A percentile compares a stretch with the other conserved stretches of the same genome.
Evolutionary conservation across 2,113 vertebrate species (phyloP).

Genomic region (Phylloscopus whistleri): DNA sequence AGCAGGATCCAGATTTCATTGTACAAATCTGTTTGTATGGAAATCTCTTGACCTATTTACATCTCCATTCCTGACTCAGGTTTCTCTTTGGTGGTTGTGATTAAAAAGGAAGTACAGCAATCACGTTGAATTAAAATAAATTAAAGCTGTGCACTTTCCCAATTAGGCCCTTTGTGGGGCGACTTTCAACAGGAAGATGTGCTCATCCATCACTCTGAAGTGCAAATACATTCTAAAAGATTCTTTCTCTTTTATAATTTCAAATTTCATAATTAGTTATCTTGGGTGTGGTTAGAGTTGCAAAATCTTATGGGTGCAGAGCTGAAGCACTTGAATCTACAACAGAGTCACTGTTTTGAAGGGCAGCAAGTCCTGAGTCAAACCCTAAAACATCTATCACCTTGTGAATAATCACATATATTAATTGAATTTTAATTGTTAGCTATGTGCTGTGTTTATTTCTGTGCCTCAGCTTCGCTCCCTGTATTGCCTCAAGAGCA

Average conservation of each 20-base stretch:
- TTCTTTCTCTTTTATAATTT: conserved; percentile 34
- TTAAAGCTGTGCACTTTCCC: conserved; percentile 45
- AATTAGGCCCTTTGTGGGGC: conserved; percentile 27
- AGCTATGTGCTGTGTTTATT: not conserved
- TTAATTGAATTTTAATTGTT: not conserved
- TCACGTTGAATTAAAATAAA: conserved; percentile 52
- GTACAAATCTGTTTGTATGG: not conserved
- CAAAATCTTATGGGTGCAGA: conserved; percentile 3
- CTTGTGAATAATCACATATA: not conserved
- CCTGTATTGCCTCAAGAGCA: not conserved
- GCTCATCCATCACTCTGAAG: conserved; percentile 33
- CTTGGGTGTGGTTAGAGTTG: conserved; percentile 43
- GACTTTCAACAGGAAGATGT: conserved; percentile 37
- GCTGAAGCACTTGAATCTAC: not conserved
- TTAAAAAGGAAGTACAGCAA: conserved; percentile 34
- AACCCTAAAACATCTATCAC: not conserved
- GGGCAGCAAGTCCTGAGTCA: not conserved
- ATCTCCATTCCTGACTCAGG: conserved; percentile 19
- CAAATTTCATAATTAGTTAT: conserved; percentile 39
- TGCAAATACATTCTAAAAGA: conserved; percentile 20
- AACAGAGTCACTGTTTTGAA: not conserved
- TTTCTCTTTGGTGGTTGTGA: conserved; percentile 39
- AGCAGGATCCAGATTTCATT: conserved; percentile 14
- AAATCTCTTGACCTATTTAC: conserved; percentile 45
- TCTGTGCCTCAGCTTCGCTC: not conserved